Evolutionary conservation across 2,888 invertebrate species (phyloP).

Genomic region (Eupelmus urozonus): DNA sequence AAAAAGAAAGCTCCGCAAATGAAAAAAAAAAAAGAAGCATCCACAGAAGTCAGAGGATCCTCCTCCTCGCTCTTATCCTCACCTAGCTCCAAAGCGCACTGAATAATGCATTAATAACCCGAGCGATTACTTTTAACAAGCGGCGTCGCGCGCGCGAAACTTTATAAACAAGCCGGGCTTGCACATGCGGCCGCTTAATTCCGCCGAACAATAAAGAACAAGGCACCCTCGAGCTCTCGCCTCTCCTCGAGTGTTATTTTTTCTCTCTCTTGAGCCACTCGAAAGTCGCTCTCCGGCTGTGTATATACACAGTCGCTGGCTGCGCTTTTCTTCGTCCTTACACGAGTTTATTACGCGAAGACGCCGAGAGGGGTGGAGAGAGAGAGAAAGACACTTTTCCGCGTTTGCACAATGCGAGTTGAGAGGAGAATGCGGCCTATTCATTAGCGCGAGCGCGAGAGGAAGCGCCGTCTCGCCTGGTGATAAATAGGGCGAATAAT

Average conservation of each 20-base stretch:
- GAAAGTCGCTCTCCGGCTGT: conserved; percentile 4
- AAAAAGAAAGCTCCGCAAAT: no score
- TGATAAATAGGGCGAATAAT: no score
- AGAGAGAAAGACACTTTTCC: neutral
- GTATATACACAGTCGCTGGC: neutral
- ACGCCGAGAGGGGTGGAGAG: no score
- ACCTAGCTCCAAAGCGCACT: neutral
- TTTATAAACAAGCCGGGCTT: conserved; percentile 10
- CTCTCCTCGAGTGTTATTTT: conserved; percentile 16
- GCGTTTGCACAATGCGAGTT: neutral
- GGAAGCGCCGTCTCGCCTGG: no score
- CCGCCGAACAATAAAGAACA: conserved; percentile 33
- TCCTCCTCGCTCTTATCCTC: neutral
- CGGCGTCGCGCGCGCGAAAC: conserved; percentile 13
- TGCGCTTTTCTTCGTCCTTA: conserved; percentile 16
- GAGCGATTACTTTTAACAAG: conserved; percentile 45
- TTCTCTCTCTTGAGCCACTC: conserved; percentile 13
- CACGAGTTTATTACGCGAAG: conserved; percentile 9
- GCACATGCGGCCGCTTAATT: conserved; percentile 13
- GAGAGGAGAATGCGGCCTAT: neutral
- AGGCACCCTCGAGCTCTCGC: conserved; percentile 11
- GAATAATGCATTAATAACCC: conserved; percentile 42
- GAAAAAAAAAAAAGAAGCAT: neutral
- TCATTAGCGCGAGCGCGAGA: no score
- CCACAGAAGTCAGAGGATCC: neutral